Evolutionary conservation across 2,113 vertebrate genomes (phyloP), one percentile per base, ranked within the genome.

Genomic region (Phaethon lepturus): DNA sequence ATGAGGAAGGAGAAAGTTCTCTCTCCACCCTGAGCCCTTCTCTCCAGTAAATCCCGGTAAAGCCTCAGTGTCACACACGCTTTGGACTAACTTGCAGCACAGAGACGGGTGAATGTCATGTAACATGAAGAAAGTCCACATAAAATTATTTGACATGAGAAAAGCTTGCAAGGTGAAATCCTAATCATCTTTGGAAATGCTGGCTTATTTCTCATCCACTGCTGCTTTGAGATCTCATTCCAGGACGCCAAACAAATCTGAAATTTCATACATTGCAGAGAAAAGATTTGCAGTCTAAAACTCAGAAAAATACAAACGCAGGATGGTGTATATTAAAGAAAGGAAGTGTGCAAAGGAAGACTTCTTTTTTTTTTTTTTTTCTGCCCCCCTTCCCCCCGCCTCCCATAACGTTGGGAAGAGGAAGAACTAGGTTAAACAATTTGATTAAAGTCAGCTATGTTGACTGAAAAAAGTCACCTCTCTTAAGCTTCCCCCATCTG

Each of bases 371-470:
- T 31, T 33, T 40, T 17, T 13, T 31, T 29, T 26, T 13, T 6
- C 13, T 16, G 2, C 2, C 12, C 5, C 9, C 12, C 1, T 38
- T 38, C 38, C 8, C 2, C 22, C 20, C 3, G 1, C 28, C 7
- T 71, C 49, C 58, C 13, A 26, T 24, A 88, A 72, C 13, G 22
- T 79, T 75, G 17, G 17, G 22, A 71, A 62, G 47, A 60, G 7
- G 50, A 86, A 91, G 35, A 74, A 68, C 6, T 22, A 38, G 7
- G 7, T 45, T 77, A 67, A 94, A 69, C 1, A 2, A 25, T 74
- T 35, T 52, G 7, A 62, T 35, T 56, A 7, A 81, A 77, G 18
- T 49, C 33, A 47, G 13, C 18, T 56, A 20, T 11, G 13, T 40
- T 44, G 17, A 38, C 66, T 60, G 50, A 82, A 53, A 87, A 44